Evolutionary conservation across 1,140 invertebrate species (phyloP).

Genomic region (Popillia japonica): DNA sequence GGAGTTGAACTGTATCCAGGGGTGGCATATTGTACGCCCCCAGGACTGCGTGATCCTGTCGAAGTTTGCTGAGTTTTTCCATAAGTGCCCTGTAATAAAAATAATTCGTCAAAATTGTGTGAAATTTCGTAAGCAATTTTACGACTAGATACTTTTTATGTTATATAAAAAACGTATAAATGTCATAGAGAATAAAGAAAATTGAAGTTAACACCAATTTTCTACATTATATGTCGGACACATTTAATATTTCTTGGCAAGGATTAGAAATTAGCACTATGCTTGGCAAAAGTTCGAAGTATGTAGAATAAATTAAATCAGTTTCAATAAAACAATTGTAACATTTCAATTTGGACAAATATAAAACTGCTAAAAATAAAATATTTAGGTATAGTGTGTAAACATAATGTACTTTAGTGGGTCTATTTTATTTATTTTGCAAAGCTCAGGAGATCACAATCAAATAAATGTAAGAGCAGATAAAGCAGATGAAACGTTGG

Average conservation of each 20-base stretch:
- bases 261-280: not conserved
- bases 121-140: not conserved
- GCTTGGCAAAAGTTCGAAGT: not conserved
- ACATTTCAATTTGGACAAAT: not conserved
- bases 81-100: slow-evolving; percentile 68
- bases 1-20: slow-evolving; percentile 34
- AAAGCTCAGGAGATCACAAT: not conserved
- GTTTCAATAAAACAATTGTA: not conserved
- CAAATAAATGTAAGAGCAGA: no score
- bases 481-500: no score
- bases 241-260: slow-evolving; percentile 12
- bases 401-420: not conserved
- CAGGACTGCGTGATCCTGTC: slow-evolving; percentile 43
- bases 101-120: not conserved
- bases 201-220: not conserved
- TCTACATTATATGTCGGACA: not conserved
- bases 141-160: not conserved
- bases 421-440: not conserved
- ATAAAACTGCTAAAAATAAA: not conserved
- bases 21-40: slow-evolving; percentile 7
- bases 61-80: slow-evolving; percentile 67
- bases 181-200: not conserved
- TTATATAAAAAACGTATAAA: not conserved
- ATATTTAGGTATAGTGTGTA: not conserved
- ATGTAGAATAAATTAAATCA: slow-evolving; percentile 15